phyloP scores from a whole-genome alignment of 2,888 invertebrate species.

The Sialis lutaria region DNA sequence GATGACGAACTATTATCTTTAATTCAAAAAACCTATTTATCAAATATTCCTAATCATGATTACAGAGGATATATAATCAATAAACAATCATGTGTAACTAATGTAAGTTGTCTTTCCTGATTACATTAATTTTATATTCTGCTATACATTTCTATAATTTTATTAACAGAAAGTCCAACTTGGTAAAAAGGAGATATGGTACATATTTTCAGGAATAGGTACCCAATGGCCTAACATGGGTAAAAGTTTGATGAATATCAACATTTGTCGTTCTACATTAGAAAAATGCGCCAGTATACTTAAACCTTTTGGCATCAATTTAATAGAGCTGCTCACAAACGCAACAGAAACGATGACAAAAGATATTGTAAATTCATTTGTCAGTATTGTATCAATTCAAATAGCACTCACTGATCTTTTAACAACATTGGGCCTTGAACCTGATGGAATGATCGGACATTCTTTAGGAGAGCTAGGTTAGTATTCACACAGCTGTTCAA shows the following conservation, averaged over 20 bases:
- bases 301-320: conserved; percentile 30
- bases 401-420: conserved; percentile 80
- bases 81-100: conserved; percentile 18
- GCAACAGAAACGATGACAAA: conserved; percentile 28
- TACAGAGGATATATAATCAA: conserved; percentile 59
- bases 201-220: conserved; percentile 50
- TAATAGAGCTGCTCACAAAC: conserved; percentile 30
- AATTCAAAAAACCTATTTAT: conserved; percentile 49
- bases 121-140: too few species aligned
- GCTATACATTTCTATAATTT: too few species aligned
- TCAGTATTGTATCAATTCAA: conserved; percentile 34
- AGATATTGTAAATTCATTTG: conserved; percentile 35
- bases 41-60: conserved; percentile 50
- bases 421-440: conserved; percentile 47
- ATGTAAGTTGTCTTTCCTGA: too few species aligned
- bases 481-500: conserved; percentile 3
- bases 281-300: conserved; percentile 29
- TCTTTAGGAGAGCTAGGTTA: conserved; percentile 54
- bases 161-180: too few species aligned
- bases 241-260: conserved; percentile 34
- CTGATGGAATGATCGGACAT: conserved; percentile 88
- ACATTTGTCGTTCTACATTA: conserved; percentile 37
- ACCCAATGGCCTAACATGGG: conserved; percentile 49
- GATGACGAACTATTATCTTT: conserved; percentile 55
- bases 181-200: conserved; percentile 28